Evolutionary conservation across 2,888 invertebrate genomes (phyloP).

Genomic region (Trissonchulus latispiculum): DNA sequence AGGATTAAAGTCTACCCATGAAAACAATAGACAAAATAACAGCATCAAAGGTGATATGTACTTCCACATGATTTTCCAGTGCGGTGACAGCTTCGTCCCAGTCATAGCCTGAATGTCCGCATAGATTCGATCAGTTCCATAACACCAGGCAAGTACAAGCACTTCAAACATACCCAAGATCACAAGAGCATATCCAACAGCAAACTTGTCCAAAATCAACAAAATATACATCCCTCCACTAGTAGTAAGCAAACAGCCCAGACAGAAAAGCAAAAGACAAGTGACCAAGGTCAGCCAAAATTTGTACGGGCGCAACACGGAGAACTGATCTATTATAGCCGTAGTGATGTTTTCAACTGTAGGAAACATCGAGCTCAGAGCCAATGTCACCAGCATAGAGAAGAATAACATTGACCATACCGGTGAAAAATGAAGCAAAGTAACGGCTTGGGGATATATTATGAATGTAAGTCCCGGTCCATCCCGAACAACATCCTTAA

Average conservation of each 20-base stretch:
- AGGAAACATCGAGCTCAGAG: conserved; percentile 26
- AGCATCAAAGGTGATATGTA: conserved; percentile 40
- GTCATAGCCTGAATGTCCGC: conserved; percentile 43
- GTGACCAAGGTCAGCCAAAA: conserved; percentile 23
- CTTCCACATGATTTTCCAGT: conserved; percentile 42
- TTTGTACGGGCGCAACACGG: conserved; percentile 24
- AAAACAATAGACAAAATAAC: conserved; percentile 39
- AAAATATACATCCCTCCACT: conserved; percentile 26
- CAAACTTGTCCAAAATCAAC: conserved; percentile 25
- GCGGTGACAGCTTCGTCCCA: conserved; percentile 33
- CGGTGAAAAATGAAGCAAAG: conserved; percentile 22
- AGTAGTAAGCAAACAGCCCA: conserved; percentile 23
- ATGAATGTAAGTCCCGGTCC: conserved; percentile 27
- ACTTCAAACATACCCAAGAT: conserved; percentile 25
- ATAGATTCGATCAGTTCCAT: conserved; percentile 22
- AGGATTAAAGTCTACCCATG: conserved; percentile 40
- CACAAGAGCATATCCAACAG: conserved; percentile 24
- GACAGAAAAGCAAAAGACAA: conserved; percentile 22
- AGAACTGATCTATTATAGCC: conserved; percentile 23
- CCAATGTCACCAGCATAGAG: conserved; percentile 25
- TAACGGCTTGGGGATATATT: conserved; percentile 26
- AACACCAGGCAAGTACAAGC: conserved; percentile 24
- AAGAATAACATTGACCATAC: conserved; percentile 25
- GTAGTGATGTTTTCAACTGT: conserved; percentile 26
- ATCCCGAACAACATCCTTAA: conserved; percentile 22